Percentiles rank a stretch among this genome's conserved stretches.
Evolutionary conservation across 2,888 invertebrate species (phyloP).

Genomic region (Hedya salicella): DNA sequence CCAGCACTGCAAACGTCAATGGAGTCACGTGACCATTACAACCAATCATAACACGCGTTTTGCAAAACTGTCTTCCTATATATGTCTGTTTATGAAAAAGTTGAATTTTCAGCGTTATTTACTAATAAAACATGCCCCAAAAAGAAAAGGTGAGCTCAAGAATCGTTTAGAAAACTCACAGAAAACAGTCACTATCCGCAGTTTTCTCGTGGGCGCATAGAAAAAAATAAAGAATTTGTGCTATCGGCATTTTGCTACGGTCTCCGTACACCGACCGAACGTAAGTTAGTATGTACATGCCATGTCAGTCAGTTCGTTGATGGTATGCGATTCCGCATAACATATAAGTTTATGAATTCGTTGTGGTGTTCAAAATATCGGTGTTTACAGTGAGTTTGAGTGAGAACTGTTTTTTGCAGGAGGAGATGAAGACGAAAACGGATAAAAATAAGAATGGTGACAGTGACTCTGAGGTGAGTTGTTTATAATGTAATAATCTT

Average conservation of each 20-base stretch:
- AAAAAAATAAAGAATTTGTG: constrained; percentile 54
- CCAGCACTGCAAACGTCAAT: constrained; percentile 65
- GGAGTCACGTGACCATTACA: constrained; percentile 63
- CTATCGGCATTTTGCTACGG: constrained; percentile 69
- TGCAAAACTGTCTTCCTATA: constrained; percentile 45
- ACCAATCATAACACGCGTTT: constrained; percentile 56
- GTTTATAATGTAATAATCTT: constrained; percentile 56
- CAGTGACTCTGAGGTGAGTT: constrained; percentile 84
- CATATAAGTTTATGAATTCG: constrained; percentile 72
- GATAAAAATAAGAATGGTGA: constrained; percentile 85
- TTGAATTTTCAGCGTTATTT: constrained; percentile 66
- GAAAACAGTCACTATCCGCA: constrained; percentile 34
- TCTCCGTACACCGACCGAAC: constrained; percentile 58
- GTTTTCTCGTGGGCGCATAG: constrained; percentile 39
- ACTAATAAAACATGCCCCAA: constrained; percentile 67
- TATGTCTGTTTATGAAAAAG: constrained; percentile 64
- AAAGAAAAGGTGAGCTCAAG: constrained; percentile 69
- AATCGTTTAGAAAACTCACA: constrained; percentile 46
- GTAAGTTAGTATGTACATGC: constrained; percentile 58
- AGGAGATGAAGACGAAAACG: constrained; percentile 86
- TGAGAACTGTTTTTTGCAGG: constrained; percentile 75
- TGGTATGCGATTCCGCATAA: constrained; percentile 76
- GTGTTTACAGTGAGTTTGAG: constrained; percentile 71
- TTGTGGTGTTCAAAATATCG: constrained; percentile 65
- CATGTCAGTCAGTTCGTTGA: constrained; percentile 79